phyloP scores from a whole-genome alignment of 2,888 invertebrate genomes.

The Coelopa pilipes region DNA sequence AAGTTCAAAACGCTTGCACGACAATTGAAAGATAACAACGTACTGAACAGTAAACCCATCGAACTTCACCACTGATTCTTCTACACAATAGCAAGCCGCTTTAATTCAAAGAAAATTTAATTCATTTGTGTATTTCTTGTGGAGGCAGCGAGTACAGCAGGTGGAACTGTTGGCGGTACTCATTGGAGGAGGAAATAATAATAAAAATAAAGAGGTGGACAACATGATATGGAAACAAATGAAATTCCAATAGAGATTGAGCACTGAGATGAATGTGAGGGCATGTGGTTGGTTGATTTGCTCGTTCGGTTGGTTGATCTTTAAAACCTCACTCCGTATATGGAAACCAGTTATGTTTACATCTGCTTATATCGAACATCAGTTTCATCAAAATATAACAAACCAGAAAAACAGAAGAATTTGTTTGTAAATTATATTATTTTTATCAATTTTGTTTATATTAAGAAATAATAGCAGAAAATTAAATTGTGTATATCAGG shows the following conservation, averaged over 20 bases:
- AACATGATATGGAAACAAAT: conserved; percentile 5
- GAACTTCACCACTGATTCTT: background rate
- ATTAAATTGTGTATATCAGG: too few relatives aligned
- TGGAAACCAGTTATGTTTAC: too few relatives aligned
- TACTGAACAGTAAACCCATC: background rate
- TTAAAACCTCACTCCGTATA: too few relatives aligned
- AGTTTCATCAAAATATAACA: too few relatives aligned
- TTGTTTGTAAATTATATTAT: too few relatives aligned
- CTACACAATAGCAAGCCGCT: background rate
- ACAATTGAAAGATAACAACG: background rate
- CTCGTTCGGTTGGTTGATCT: too few relatives aligned
- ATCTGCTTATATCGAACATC: too few relatives aligned
- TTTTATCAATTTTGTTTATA: too few relatives aligned
- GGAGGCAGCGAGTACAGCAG: background rate
- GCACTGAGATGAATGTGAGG: too few relatives aligned
- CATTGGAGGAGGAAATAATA: background rate
- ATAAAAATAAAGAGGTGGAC: conserved; percentile 6
- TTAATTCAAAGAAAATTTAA: background rate
- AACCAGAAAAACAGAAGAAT: too few relatives aligned
- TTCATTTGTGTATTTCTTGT: background rate
- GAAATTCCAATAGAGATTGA: background rate
- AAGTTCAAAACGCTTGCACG: background rate
- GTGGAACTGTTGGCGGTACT: background rate
- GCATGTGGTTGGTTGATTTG: too few relatives aligned
- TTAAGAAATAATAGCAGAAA: too few relatives aligned